Evolutionary conservation across 2,888 invertebrate genomes (phyloP), one percentile per base, ranked within the genome.

Genomic region (Steinernema carpocapsae): DNA sequence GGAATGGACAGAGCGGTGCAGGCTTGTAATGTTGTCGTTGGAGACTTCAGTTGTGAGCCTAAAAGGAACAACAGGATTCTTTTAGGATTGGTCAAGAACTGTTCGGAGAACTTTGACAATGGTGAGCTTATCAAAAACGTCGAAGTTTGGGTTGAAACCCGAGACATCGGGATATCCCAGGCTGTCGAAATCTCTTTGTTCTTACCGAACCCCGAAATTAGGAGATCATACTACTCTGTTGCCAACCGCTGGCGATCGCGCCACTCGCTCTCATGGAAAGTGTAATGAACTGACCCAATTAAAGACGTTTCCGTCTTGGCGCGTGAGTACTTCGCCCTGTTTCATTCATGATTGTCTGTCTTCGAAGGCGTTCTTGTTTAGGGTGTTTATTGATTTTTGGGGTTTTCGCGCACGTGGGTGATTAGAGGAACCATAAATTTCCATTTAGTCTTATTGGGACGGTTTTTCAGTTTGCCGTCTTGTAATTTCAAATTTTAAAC

Each of bases 1-100:
- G 56, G 56, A 14, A 26, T 56, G 24, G 14, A 14, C 6, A 22
- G 22, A 22, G 26, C 22, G 56, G 10, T 56, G 24, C 3, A 56
- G 1, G 70, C 46, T 22, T 74, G 74, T 29, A 48, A 74, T 19
- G 71, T 74, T 6, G 42, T 74, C 26, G 6, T 74, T n/a, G 74
- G 74, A 3, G 74, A 71, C 7, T 52, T 70, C 46, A 45, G 64
- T 37, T 73, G 73, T 48, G 56, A 22, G 43, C 10, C 43, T 26
- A 19, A 56, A 26, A 22, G 26, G 26, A 56, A 19, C n/a, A 56
- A 56, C 56, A 22, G 56, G 26, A 24, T 56, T 24, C 56, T 56
- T 6, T 26, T 56, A 14, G 56, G 56, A 19, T 19, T 56, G 14
- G 56, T 56, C 2, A 56, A 24, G 56, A 56, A 56, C 26, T 56